Evolutionary conservation across 2,113 vertebrate species (phyloP).

Genomic region (Herpetotheres cachinnans): DNA sequence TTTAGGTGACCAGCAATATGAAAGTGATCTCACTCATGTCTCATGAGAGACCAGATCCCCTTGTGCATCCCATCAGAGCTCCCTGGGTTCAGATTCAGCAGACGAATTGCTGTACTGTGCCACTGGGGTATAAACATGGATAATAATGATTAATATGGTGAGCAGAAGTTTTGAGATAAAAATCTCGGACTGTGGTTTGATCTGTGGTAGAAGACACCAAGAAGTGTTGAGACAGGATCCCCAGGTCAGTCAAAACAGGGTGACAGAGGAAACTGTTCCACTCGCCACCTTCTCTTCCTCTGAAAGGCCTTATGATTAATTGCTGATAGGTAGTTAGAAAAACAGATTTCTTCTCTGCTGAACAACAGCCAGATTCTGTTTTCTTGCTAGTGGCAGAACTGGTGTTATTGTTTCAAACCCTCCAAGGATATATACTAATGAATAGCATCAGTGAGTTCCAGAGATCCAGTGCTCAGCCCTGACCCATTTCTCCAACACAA

Average conservation of each 20-base stretch:
- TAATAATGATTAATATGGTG: not conserved
- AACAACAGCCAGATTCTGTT: not conserved
- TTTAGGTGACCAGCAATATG: not conserved
- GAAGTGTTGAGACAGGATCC: not conserved
- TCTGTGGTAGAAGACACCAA: not conserved
- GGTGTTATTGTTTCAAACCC: not conserved
- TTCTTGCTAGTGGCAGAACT: not conserved
- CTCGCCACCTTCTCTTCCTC: not conserved
- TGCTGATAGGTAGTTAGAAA: not conserved
- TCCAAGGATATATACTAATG: not conserved
- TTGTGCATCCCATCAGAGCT: not conserved
- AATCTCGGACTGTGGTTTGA: not conserved
- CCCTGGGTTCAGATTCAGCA: not conserved
- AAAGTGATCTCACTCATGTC: not conserved
- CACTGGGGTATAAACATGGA: not conserved
- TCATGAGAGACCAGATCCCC: not conserved
- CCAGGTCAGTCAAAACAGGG: not conserved
- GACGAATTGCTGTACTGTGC: accelerated
- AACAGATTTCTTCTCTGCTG: not conserved
- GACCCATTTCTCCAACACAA: not conserved
- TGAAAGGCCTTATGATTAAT: not conserved
- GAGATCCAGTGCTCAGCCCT: not conserved
- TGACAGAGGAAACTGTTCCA: not conserved
- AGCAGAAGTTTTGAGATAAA: not conserved
- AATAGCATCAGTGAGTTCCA: not conserved